Evolutionary conservation across 2,113 vertebrate species (phyloP).

Genomic region (Campylomormyrus numenius): DNA sequence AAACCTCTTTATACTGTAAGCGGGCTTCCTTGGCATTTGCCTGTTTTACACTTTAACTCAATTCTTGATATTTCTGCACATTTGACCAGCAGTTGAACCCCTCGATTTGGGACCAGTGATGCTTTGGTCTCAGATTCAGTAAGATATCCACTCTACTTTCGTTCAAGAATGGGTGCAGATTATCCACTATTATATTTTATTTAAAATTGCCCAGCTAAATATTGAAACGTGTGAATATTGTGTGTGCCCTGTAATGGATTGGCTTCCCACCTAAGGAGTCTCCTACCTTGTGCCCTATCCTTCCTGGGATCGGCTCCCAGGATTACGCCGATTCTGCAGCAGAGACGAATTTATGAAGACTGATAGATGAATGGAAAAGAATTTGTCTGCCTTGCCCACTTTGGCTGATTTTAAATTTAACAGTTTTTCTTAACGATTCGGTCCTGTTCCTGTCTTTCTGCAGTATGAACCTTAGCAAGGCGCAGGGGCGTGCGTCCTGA

Average conservation of each 20-base stretch:
- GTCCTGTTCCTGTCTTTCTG: not conserved
- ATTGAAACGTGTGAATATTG: not conserved
- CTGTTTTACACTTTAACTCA: not conserved
- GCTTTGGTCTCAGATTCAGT: not conserved
- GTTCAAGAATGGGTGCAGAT: not conserved
- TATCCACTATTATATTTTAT: not conserved
- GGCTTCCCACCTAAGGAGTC: not conserved
- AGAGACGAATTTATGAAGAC: not conserved
- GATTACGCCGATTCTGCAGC: not conserved
- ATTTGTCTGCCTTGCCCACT: not conserved
- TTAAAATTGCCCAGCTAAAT: not conserved
- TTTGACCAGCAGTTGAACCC: not conserved
- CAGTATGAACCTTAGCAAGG: conserved; percentile 52
- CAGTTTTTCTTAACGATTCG: not conserved
- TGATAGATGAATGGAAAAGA: not conserved
- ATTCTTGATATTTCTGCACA: not conserved
- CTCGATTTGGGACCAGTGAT: not conserved
- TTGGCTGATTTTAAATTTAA: no score
- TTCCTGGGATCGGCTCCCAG: not conserved
- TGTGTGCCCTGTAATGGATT: not conserved
- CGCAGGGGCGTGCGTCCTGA: conserved; percentile 55
- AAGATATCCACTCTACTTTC: not conserved
- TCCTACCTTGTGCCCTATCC: not conserved
- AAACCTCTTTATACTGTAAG: conserved; percentile 16
- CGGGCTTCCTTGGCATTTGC: not conserved